Base-by-base conservation (phyloP, 2,797 vertebrate genomes). In the Okamejei kenojei region DNA sequence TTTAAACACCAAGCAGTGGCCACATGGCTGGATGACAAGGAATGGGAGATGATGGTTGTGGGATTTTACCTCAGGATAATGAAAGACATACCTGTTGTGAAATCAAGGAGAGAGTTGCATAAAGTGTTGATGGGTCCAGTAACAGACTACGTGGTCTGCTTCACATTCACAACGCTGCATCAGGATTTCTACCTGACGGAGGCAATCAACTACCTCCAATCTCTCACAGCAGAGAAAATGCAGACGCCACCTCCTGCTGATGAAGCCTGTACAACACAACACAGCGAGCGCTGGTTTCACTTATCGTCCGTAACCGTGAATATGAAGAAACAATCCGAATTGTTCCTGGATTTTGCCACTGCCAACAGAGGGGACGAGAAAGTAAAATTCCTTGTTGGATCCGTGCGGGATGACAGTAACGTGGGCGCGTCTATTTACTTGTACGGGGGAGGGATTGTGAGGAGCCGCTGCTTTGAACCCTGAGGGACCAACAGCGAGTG, bases 161-260 rank as follows among this genome's bases (percentile, higher is more conserved):
- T 94, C 88, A 94, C 91, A 9, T 94, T 95, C 58, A 93, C 95
- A 0, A 94, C 95, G 0, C 65, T 95, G 19, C 77, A 76, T 9
- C 93, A 93, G 19, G 94, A 94, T 0, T 76, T 35, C 2, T 94
- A 95, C 84, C 7, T 95, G 32, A 88, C 35, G 11, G 78, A 94
- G 26, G 26, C 95, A 73, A 94, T 93, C 26, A 93, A 29, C n/a
- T 93, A 93, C 23, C 84, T 94, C 1, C 21, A 80, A 93, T 76
- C 78, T 77, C 79, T 79, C 38, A 8, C 23, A 61, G 58, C 54
- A 23, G 3, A 38, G 8, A 38, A 23, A 11, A 54, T 32, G 3
- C 65, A 17, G 54, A n/a, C n/a, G 54, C 65, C 88, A 15, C 15
- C 86, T 61, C 7, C 76, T 19, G 10, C 5, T 61, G 91, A 93